Conservation (phyloP, 1,140 invertebrate species). For the Sarcophaga peregrina region DNA sequence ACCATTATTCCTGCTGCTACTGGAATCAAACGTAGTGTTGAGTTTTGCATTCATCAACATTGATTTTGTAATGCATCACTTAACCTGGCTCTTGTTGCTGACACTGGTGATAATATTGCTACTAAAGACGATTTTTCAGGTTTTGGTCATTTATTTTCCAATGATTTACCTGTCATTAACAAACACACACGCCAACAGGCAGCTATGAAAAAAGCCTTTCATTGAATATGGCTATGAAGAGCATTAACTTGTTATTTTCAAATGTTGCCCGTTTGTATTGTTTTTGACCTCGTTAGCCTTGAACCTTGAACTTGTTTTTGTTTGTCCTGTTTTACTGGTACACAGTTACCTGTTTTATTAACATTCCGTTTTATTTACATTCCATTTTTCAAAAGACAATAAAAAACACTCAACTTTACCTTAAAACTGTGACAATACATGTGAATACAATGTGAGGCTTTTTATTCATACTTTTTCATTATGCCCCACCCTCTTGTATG, state of each 20-base stretch:
- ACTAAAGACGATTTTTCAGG: neutral
- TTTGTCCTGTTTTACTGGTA: neutral
- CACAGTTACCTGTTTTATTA: too few relatives aligned
- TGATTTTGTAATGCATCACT: slow-evolving; percentile 9
- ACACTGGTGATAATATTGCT: too few relatives aligned
- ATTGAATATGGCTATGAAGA: neutral
- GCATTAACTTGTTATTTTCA: slow-evolving; percentile 16
- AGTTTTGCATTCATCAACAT: too few relatives aligned
- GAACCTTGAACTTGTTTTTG: slow-evolving; percentile 10
- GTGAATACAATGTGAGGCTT: neutral
- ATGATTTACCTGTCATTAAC: neutral
- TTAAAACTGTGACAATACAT: neutral
- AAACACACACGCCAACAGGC: too few relatives aligned
- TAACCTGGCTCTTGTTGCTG: neutral
- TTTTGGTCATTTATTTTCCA: neutral
- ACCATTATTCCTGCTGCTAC: too few relatives aligned
- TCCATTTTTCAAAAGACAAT: too few relatives aligned
- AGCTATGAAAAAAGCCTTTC: too few relatives aligned
- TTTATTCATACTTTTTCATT: neutral
- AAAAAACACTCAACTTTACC: too few relatives aligned
- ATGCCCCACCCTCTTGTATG: too few relatives aligned
- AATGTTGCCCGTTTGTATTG: neutral
- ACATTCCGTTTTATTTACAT: too few relatives aligned
- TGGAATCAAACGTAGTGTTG: too few relatives aligned
- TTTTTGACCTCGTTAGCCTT: slow-evolving; percentile 10